phyloP scores from a whole-genome alignment of 2,888 invertebrate species.

The Halictus ligatus region DNA sequence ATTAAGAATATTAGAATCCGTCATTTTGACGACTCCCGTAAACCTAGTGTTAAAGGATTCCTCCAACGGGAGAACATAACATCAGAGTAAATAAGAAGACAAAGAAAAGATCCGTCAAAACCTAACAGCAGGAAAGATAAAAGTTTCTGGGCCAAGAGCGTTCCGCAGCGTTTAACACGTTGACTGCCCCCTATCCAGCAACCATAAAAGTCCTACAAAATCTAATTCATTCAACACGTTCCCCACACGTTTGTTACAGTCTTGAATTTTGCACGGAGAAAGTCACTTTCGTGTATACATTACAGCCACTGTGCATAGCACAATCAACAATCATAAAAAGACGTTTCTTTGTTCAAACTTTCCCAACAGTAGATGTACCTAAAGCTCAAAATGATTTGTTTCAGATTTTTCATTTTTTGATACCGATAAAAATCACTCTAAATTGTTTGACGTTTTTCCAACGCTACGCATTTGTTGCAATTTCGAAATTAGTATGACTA shows the following conservation, averaged over 20 bases:
- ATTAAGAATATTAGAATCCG: too few species aligned
- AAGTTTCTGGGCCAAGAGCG: constrained; percentile 45
- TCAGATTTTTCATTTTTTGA: not conserved
- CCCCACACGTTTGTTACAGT: not conserved
- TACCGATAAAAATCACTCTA: not conserved
- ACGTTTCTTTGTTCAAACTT: not conserved
- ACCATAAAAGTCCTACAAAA: not conserved
- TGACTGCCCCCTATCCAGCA: not conserved
- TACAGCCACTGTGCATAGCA: not conserved
- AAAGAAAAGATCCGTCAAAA: not conserved
- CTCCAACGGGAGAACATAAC: not conserved
- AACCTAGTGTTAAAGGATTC: too few species aligned
- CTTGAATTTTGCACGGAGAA: not conserved
- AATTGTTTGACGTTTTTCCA: not conserved
- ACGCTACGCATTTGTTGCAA: not conserved
- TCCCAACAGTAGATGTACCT: not conserved
- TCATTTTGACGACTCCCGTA: too few species aligned
- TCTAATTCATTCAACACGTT: not conserved
- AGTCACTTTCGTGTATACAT: not conserved
- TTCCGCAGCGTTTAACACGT: constrained; percentile 13
- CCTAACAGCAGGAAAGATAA: not conserved
- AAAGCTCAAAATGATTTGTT: not conserved
- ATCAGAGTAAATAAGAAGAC: not conserved
- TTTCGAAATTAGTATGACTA: not conserved
- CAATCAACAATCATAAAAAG: too few species aligned